phyloP scores from a whole-genome alignment of 2,797 vertebrate species.

The Pogonophryne albipinna region DNA sequence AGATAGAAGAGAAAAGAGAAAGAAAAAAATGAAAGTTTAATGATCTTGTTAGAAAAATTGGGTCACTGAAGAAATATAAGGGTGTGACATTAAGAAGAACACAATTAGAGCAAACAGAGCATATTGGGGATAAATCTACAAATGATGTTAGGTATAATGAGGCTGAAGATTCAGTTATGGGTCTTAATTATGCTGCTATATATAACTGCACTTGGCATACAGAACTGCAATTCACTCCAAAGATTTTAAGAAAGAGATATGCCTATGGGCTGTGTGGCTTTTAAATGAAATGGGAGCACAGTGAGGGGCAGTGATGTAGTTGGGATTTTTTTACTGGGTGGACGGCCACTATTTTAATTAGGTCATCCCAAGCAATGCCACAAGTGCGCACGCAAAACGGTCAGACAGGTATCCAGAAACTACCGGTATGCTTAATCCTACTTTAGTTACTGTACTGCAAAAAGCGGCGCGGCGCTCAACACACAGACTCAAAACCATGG shows the following conservation, averaged over 20 bases:
- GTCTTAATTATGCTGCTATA: constrained; percentile 39
- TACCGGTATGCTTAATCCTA: too few species aligned
- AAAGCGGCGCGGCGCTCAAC: too few species aligned
- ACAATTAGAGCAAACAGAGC: constrained; percentile 62
- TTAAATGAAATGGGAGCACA: not conserved
- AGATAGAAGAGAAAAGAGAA: constrained; percentile 34
- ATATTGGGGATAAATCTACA: constrained; percentile 43
- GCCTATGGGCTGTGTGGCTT: not conserved
- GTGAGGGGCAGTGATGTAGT: not conserved
- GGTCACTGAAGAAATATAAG: constrained; percentile 61
- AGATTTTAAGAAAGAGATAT: constrained; percentile 24
- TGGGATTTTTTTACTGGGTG: too few species aligned
- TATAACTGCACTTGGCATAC: not conserved
- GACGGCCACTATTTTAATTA: too few species aligned
- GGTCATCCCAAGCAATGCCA: too few species aligned
- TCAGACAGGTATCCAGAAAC: too few species aligned
- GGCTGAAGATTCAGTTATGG: constrained; percentile 25
- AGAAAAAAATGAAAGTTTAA: constrained; percentile 68
- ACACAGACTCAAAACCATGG: too few species aligned
- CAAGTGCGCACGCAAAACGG: too few species aligned
- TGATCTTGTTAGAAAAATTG: constrained; percentile 54
- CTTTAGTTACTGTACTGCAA: too few species aligned
- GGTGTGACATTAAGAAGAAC: constrained; percentile 50
- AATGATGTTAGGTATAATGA: constrained; percentile 47
- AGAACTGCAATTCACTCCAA: not conserved